These are phyloP conservation scores for Chironomus riparius DNA, from an alignment of 2,888 invertebrate genomes.

Conservation along the genomic window DNA sequence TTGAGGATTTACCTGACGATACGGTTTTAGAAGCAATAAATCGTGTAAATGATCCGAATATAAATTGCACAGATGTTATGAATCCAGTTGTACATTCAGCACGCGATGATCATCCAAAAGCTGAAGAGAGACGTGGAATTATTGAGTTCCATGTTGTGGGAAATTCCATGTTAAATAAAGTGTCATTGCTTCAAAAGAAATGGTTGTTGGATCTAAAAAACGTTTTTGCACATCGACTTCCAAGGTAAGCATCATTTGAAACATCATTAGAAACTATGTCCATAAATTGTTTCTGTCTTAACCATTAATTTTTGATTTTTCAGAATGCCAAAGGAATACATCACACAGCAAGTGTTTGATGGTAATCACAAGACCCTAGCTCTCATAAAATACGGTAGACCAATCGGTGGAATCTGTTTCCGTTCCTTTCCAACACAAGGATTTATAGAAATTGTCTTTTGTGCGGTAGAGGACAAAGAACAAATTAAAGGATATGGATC, in stretches of 20 bases:
- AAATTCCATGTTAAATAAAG: constrained; percentile 79
- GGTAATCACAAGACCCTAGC: constrained; percentile 91
- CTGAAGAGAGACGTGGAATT: constrained; percentile 78
- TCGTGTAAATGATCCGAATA: constrained; percentile 69
- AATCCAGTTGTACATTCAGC: constrained; percentile 61
- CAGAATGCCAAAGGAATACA: constrained; percentile 94
- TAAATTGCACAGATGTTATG: constrained; percentile 8
- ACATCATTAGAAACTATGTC: no score
- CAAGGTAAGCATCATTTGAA: constrained; percentile 41
- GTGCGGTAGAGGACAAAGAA: constrained; percentile 91
- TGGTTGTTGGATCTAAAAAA: constrained; percentile 80
- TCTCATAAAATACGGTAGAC: constrained; percentile 79
- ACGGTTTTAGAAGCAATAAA: constrained; percentile 73
- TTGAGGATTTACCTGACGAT: constrained; percentile 65
- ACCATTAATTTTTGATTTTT: constrained; percentile 31
- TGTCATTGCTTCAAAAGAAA: constrained; percentile 82
- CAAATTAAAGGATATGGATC: constrained; percentile 98
- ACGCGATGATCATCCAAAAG: constrained; percentile 82
- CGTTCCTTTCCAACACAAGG: constrained; percentile 89
- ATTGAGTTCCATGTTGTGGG: constrained; percentile 92
- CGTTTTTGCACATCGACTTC: constrained; percentile 90
- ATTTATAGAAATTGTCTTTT: constrained; percentile 98
- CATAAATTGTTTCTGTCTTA: no score
- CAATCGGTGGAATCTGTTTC: constrained; percentile 97
- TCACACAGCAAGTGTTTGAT: constrained; percentile 90